Evolutionary conservation across 2,888 invertebrate species (phyloP), one percentile per base, ranked within the genome.

Genomic region (Cheilosia scutellata): DNA sequence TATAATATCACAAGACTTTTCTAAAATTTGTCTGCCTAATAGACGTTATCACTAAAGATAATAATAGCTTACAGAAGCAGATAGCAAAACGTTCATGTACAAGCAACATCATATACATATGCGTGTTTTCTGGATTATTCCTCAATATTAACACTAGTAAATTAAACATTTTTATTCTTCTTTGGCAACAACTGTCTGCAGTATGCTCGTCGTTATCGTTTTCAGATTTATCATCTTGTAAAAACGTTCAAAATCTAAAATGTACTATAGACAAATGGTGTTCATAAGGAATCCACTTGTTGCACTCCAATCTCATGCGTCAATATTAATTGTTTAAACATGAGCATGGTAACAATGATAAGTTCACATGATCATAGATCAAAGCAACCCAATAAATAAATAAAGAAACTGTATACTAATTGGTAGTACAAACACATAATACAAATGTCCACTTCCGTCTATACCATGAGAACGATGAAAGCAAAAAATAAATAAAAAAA

Each of bases 391-490:
- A 63, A 78, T 78, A 63, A 49, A 63, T 63, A 49, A 4, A 65
- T 37, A 16, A 79, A 58, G 4, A 70, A 47, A 47, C 44, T 13
- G 5, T 25, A 44, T 72, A 40, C 60, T 72, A 79, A 72, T 80
- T 80, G 60, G 49, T 4, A 66, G 25, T n/a, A 51, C 65, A 68
- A 78, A 71, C 44, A 66, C 9, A 80, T 44, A 74, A 80, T 60
- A 31, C 11, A 33, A 68, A 80, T 60, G 31, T 20, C 33, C 42
- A 47, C 60, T 74, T 79, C 72, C 79, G 65, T 63, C 53, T 60
- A 16, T 44, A 62, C 13, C 44, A 51, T 37, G 29, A 65, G 57
- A 57, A 55, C 27, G 40, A 40, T n/a, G 47, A 20, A 6, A 13
- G 49, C 27, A 47, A 47, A 33, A 0, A 33, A 31, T 16, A 31